Conservation (phyloP, 2,797 vertebrate genomes). For the Acrossocheilus fasciatus region DNA sequence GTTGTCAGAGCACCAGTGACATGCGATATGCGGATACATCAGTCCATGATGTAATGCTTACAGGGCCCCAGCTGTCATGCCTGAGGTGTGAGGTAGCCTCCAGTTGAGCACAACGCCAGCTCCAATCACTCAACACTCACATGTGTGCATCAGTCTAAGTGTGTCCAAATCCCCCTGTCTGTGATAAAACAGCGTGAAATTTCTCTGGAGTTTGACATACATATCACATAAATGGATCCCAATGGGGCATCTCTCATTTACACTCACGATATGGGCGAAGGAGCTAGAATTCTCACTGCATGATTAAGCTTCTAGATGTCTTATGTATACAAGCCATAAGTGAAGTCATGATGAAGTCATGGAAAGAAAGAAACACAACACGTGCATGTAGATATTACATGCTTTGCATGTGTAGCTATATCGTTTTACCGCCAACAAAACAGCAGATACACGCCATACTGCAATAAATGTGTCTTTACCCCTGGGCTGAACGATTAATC, state of each 20-base stretch:
- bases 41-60: constrained; percentile 82
- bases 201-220: constrained; percentile 32
- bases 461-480: constrained; percentile 9
- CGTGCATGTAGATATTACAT: constrained; percentile 5
- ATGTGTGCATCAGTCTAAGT: constrained; percentile 38
- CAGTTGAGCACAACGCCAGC: constrained; percentile 50
- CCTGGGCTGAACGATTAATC: neutral
- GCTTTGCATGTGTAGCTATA: constrained; percentile 12
- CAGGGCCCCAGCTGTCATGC: constrained; percentile 82
- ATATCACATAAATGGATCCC: constrained; percentile 37
- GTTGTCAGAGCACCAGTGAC: constrained; percentile 80
- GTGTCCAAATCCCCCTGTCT: constrained; percentile 29
- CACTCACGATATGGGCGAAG: constrained; percentile 11
- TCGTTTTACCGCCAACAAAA: constrained; percentile 50
- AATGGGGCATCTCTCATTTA: constrained; percentile 34
- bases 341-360: constrained; percentile 61
- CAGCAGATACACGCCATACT: neutral
- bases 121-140: constrained; percentile 52
- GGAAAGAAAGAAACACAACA: constrained; percentile 62
- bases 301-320: constrained; percentile 52
- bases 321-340: constrained; percentile 61
- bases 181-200: constrained; percentile 35
- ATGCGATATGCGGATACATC: constrained; percentile 71
- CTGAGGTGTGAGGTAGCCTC: constrained; percentile 79
- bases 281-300: constrained; percentile 28